Conservation (phyloP, 2,113 vertebrate genomes). For the Sebastes schlegelii region DNA sequence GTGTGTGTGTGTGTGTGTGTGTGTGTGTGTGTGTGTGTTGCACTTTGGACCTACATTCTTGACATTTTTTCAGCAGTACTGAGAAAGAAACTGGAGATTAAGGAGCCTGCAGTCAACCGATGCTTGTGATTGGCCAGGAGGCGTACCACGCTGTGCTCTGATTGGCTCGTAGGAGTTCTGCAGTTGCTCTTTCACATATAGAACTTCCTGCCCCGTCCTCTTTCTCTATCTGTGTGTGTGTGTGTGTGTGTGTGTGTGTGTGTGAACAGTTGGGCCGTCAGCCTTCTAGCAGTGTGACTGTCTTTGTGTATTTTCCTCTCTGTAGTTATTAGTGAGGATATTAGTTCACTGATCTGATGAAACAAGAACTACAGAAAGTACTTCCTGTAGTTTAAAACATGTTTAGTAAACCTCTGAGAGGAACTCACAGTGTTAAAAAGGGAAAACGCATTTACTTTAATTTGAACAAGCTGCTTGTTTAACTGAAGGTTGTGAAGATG, state of each 20-base stretch:
- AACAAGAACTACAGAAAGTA: too few species aligned
- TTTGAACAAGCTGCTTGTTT: not conserved
- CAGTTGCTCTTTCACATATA: slow-evolving; percentile 36
- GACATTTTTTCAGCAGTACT: slow-evolving; percentile 71
- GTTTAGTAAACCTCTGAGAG: not conserved
- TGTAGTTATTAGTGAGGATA: not conserved
- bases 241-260: slow-evolving; percentile 22
- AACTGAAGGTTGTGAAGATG: not conserved
- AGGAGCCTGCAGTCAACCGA: slow-evolving; percentile 46
- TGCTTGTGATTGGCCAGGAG: slow-evolving; percentile 40
- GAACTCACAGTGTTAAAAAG: too few species aligned
- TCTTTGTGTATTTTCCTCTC: not conserved
- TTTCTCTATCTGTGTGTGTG: slow-evolving; percentile 16
- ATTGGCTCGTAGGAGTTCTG: slow-evolving; percentile 49
- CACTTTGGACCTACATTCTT: slow-evolving; percentile 72
- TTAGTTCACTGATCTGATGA: too few species aligned
- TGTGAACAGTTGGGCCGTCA: not conserved
- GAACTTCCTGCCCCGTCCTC: slow-evolving; percentile 35
- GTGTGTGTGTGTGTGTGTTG: slow-evolving; percentile 16
- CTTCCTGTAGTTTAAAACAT: too few species aligned
- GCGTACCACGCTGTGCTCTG: not conserved
- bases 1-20: slow-evolving; percentile 2
- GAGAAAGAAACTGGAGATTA: slow-evolving; percentile 54
- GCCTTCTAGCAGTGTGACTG: slow-evolving; percentile 5
- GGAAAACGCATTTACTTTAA: not conserved